These are phyloP conservation scores for Thalassaphorura encarpata DNA, from an alignment of 1,140 invertebrate genomes.

Conservation along the genomic window DNA sequence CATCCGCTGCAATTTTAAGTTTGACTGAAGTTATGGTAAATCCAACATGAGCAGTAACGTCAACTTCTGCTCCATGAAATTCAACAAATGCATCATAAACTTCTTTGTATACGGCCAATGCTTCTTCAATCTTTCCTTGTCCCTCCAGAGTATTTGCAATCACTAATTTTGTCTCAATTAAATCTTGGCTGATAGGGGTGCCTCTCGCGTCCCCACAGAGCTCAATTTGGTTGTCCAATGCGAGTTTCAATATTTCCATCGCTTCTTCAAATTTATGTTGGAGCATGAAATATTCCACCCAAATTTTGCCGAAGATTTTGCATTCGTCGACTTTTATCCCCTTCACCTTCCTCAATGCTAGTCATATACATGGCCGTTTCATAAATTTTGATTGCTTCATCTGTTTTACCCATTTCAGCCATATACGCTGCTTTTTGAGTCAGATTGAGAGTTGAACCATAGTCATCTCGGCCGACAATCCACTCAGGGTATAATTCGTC, in stretches of 20 bases:
- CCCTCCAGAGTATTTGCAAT: background rate
- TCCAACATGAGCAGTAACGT: background rate
- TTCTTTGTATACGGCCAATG: background rate
- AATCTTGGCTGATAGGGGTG: background rate
- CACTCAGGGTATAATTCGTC: too few species aligned
- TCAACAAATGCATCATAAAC: background rate
- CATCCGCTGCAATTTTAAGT: background rate
- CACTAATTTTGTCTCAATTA: background rate
- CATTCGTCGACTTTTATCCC: background rate
- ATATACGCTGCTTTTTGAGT: background rate
- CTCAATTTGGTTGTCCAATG: background rate
- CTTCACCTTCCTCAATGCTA: background rate
- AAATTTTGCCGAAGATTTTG: background rate
- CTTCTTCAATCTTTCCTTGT: slow-evolving; percentile 1
- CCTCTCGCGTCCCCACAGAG: background rate
- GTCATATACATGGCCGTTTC: background rate
- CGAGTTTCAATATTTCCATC: background rate
- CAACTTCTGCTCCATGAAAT: background rate
- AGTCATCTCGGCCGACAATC: too few species aligned
- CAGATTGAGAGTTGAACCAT: too few species aligned
- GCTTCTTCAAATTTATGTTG: background rate
- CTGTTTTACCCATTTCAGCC: background rate
- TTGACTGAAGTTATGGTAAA: background rate
- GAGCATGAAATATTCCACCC: background rate
- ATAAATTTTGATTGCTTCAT: background rate